Base-by-base conservation (phyloP, 2,113 vertebrate genomes). In the Gymnobelideus leadbeateri region DNA sequence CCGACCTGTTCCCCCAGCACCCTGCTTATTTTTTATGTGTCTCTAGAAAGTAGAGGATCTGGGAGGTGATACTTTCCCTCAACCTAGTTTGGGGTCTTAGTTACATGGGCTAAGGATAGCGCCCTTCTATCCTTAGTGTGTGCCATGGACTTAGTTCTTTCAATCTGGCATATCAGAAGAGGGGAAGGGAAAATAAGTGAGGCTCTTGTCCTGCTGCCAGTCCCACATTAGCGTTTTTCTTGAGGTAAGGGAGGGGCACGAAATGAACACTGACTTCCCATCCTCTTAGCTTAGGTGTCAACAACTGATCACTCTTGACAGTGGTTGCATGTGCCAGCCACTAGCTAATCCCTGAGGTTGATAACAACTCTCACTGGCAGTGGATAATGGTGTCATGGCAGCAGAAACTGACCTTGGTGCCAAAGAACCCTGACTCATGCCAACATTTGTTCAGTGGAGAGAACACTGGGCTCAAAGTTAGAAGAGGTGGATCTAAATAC, bases 161-260 rank as follows among this genome's bases (percentile, higher is more conserved):
- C 68, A 21, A 84, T 21, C 19, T 43, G n/a, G 19, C n/a, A 84
- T 23, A 68, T 68, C 31, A 43, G n/a, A 21, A 77, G 61, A 94
- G 91, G 25, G 28, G 89, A 89, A 53, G 43, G 21, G 25, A 52
- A 28, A 51, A 51, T 19, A 11, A 7, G 61, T 9, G 24, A 91
- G 11, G 43, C 16, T 77, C 7, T 8, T 77, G 16, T 77, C 5
- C 16, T 3, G 1, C 2, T 21, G 25, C 19, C 68, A 23, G 16
- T 43, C 68, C 68, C 9, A 68, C 14, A 68, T 4, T 5, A 37
- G 11, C 16, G 68, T 12, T 92, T 96, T 94, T 95, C n/a, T 96
- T 92, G 54, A 46, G 4, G 53, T 91, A 95, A 96, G 46, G 50
- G 94, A 55, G 91, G 3, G 7, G 21, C 10, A 93, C 94, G 92